Conservation (phyloP, 1,140 invertebrate species). For the Drosophila carrolli region DNA sequence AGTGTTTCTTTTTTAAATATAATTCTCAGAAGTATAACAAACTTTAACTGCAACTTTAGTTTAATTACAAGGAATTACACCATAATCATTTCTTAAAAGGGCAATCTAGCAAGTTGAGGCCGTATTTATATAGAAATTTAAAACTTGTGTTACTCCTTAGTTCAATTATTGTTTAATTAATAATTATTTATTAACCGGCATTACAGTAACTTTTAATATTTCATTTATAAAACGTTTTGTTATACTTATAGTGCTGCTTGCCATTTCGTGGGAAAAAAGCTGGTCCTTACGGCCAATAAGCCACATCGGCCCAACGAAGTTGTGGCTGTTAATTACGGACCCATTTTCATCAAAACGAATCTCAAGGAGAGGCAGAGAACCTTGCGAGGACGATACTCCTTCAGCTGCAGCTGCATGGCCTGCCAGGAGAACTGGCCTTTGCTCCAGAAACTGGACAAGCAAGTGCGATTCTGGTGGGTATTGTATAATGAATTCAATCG, state of each 20-base stretch:
- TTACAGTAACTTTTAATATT: too few relatives aligned
- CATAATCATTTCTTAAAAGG: too few relatives aligned
- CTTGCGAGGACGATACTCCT: conserved; percentile 91
- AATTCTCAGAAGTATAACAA: too few relatives aligned
- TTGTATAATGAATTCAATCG: too few relatives aligned
- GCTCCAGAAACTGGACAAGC: conserved; percentile 87
- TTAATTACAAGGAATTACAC: too few relatives aligned
- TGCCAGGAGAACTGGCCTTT: conserved; percentile 92
- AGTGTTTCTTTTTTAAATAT: too few relatives aligned
- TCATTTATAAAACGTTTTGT: not conserved
- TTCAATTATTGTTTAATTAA: too few relatives aligned
- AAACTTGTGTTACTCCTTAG: too few relatives aligned
- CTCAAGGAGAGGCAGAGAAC: conserved; percentile 88
- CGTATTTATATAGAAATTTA: too few relatives aligned
- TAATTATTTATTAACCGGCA: too few relatives aligned
- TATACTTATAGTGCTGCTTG: conserved; percentile 87
- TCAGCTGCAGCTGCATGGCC: conserved; percentile 90
- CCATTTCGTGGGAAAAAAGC: conserved; percentile 91
- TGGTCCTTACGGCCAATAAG: conserved; percentile 89
- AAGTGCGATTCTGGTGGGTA: conserved; percentile 80
- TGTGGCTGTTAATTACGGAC: conserved; percentile 94
- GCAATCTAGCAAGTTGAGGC: too few relatives aligned
- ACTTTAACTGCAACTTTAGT: too few relatives aligned
- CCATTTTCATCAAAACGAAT: conserved; percentile 89
- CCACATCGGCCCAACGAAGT: conserved; percentile 88